These are phyloP conservation scores for Agrochola lota DNA, from an alignment of 2,888 invertebrate species.

Conservation along the genomic window DNA sequence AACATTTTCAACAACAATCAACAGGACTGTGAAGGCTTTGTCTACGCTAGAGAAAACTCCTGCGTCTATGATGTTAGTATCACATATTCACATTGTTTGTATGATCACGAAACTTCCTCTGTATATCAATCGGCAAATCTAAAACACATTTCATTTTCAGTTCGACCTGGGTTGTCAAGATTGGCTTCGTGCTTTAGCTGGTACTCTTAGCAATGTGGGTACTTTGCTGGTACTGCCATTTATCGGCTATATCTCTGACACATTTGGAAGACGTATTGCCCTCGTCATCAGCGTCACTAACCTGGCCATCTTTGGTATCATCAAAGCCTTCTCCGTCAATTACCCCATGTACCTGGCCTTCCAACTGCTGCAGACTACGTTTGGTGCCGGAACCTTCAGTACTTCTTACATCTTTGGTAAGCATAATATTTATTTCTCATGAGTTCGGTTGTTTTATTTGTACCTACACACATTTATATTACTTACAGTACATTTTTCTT, in stretches of 20 bases:
- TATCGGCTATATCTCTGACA: slow-evolving; percentile 93
- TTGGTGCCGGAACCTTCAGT: slow-evolving; percentile 89
- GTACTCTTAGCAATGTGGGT: slow-evolving; percentile 93
- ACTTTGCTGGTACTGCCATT: slow-evolving; percentile 93
- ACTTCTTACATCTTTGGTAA: slow-evolving; percentile 86
- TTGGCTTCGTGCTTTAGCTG: slow-evolving; percentile 93
- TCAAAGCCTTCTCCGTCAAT: slow-evolving; percentile 89
- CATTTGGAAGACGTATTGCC: slow-evolving; percentile 88
- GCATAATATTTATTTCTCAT: slow-evolving; percentile 12
- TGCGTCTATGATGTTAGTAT: slow-evolving; percentile 83
- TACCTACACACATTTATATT: not conserved
- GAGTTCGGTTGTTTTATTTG: not conserved
- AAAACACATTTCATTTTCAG: slow-evolving; percentile 80
- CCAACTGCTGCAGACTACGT: slow-evolving; percentile 89
- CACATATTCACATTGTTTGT: not conserved
- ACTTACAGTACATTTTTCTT: not conserved
- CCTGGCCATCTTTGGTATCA: slow-evolving; percentile 85
- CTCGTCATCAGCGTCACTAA: slow-evolving; percentile 86
- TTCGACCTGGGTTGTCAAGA: slow-evolving; percentile 92
- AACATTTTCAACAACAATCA: slow-evolving; percentile 70
- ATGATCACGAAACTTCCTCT: not conserved
- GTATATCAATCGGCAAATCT: not conserved
- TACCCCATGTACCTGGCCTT: slow-evolving; percentile 89
- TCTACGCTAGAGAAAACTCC: slow-evolving; percentile 81
- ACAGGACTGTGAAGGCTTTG: slow-evolving; percentile 75